Evolutionary conservation across 2,113 vertebrate genomes (phyloP).

Genomic region (Macrotis lagotis): DNA sequence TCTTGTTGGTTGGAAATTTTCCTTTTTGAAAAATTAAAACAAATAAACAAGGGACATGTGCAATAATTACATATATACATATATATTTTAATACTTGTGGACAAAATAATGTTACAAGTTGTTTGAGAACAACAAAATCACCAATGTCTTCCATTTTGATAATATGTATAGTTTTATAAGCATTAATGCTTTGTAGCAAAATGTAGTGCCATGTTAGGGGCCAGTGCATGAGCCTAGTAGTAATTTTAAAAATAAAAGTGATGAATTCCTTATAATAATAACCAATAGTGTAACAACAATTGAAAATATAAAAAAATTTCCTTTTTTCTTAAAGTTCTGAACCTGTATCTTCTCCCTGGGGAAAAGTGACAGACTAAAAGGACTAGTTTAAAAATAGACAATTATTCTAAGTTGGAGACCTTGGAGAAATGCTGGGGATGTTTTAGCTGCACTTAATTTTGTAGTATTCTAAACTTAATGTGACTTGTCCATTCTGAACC

Average conservation of each 20-base stretch:
- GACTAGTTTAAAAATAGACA: slow-evolving; percentile 69
- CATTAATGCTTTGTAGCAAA: slow-evolving; percentile 95
- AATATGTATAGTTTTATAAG: slow-evolving; percentile 99
- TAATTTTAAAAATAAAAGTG: slow-evolving; percentile 89
- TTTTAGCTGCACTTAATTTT: slow-evolving; percentile 27
- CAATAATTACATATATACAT: slow-evolving; percentile 90
- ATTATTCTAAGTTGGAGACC: slow-evolving; percentile 64
- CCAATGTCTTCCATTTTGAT: slow-evolving; percentile 99
- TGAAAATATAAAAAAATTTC: slow-evolving; percentile 40
- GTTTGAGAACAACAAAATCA: slow-evolving; percentile 99
- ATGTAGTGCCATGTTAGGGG: slow-evolving; percentile 93
- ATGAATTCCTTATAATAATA: slow-evolving; percentile 81
- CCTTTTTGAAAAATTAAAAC: slow-evolving; percentile 76
- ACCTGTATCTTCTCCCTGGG: slow-evolving; percentile 83
- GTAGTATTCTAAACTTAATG: slow-evolving; percentile 26
- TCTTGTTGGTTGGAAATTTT: slow-evolving; percentile 78
- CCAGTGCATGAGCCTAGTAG: slow-evolving; percentile 97
- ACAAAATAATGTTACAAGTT: slow-evolving; percentile 98
- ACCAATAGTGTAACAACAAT: slow-evolving; percentile 81
- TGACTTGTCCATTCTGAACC: slow-evolving; percentile 32
- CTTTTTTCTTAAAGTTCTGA: slow-evolving; percentile 73
- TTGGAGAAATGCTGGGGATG: slow-evolving; percentile 50
- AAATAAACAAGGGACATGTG: slow-evolving; percentile 89
- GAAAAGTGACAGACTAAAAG: slow-evolving; percentile 75
- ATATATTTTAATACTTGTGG: slow-evolving; percentile 90